Percentiles rank a stretch among this genome's conserved stretches.
These are phyloP conservation scores for Menura novaehollandiae DNA, from an alignment of 2,113 vertebrate species.

Conservation along the genomic window DNA sequence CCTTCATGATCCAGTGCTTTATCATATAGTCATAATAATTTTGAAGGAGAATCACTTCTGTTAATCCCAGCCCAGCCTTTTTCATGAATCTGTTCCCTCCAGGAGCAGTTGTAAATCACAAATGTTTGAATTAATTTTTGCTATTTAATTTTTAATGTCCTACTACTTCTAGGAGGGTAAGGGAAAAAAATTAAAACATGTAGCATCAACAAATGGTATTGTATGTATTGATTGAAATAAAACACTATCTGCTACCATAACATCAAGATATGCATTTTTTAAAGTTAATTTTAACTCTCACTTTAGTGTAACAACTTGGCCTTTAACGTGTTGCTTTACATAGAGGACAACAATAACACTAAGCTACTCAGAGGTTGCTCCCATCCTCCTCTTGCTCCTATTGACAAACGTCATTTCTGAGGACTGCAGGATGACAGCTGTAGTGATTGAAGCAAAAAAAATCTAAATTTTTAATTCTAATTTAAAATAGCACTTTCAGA, in stretches of 20 bases:
- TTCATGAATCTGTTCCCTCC: not conserved
- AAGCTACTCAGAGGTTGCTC: not conserved
- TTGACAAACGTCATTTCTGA: not conserved
- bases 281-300: not conserved
- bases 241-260: not conserved
- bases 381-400: not conserved
- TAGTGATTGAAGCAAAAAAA: not conserved
- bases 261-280: not conserved
- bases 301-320: not conserved
- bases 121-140: not conserved
- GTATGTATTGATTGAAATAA: not conserved
- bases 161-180: not conserved
- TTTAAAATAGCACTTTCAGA: constrained; percentile 23
- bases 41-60: not conserved
- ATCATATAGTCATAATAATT: not conserved
- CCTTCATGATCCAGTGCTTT: not conserved
- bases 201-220: not conserved
- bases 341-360: not conserved
- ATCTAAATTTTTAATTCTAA: not conserved
- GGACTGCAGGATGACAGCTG: not conserved
- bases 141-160: not conserved
- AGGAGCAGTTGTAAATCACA: not conserved
- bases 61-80: not conserved
- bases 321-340: not conserved
- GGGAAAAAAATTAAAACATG: not conserved